Conservation (phyloP, 2,113 vertebrate species). For the Aphyosemion australe region DNA sequence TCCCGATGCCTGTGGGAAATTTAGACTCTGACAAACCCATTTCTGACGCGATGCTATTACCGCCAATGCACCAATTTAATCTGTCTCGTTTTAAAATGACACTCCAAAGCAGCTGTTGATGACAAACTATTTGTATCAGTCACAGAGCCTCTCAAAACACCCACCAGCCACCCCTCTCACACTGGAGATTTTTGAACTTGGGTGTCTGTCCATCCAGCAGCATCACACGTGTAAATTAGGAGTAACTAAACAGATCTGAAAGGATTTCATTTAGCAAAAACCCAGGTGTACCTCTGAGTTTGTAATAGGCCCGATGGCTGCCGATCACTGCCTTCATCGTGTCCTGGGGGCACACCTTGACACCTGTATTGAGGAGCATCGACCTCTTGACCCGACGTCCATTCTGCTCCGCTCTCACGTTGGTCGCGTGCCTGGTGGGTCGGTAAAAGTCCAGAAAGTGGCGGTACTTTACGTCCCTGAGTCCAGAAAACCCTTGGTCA, state of each 20-base stretch:
- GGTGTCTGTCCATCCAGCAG: too few relatives aligned
- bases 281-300: conserved; percentile 84
- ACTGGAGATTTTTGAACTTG: conserved; percentile 25
- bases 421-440: conserved; percentile 71
- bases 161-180: conserved; percentile 8
- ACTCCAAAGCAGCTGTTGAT: conserved; percentile 24
- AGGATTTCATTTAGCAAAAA: too few relatives aligned
- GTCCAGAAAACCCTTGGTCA: conserved; percentile 74
- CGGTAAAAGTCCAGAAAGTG: conserved; percentile 79
- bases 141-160: conserved; percentile 18
- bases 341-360: conserved; percentile 91
- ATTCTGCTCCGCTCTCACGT: conserved; percentile 76
- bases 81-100: conserved; percentile 39
- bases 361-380: conserved; percentile 80
- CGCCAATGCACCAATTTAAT: conserved; percentile 45
- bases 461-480: conserved; percentile 80
- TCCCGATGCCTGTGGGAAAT: conserved; percentile 52
- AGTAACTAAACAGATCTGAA: too few relatives aligned
- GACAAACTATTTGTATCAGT: conserved; percentile 7
- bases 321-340: conserved; percentile 86
- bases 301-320: conserved; percentile 90
- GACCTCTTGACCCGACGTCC: conserved; percentile 86
- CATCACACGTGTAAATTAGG: background rate
- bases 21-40: conserved; percentile 42
- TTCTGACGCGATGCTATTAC: conserved; percentile 40